Percentiles rank a stretch among this genome's conserved stretches.
These are phyloP conservation scores for Falco cherrug DNA, from an alignment of 2,797 vertebrate species.

Conservation along the genomic window DNA sequence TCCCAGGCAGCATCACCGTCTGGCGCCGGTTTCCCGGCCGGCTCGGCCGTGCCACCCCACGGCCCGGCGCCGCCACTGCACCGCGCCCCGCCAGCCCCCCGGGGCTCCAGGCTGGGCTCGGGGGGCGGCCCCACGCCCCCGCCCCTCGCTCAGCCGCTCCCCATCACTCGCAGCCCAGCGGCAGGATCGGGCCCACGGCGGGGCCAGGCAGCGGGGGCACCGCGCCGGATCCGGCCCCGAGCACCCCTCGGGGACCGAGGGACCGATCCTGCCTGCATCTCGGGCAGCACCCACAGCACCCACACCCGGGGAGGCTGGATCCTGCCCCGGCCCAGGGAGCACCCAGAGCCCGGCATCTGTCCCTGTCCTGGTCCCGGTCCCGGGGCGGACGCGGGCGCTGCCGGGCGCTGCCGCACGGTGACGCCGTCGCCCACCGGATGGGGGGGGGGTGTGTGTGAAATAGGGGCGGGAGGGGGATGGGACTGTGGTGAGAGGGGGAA, in stretches of 20 bases:
- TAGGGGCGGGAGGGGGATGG: too few species aligned
- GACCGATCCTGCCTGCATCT: too few species aligned
- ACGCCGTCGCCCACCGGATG: neutral
- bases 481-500: too few species aligned
- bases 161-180: neutral
- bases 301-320: neutral
- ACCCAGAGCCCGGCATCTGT: neutral
- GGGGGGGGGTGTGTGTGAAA: too few species aligned
- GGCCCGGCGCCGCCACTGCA: neutral
- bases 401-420: neutral
- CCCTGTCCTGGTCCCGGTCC: too few species aligned
- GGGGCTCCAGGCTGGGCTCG: neutral
- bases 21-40: neutral
- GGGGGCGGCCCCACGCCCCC: neutral
- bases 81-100: neutral
- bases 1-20: neutral
- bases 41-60: conserved; percentile 9
- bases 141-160: neutral
- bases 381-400: neutral
- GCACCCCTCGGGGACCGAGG: neutral
- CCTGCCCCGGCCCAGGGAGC: neutral
- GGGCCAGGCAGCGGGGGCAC: too few species aligned
- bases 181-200: neutral
- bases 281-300: neutral
- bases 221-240: neutral